Base-by-base conservation (phyloP, 2,888 invertebrate genomes). In the Pelosia muscerda region DNA sequence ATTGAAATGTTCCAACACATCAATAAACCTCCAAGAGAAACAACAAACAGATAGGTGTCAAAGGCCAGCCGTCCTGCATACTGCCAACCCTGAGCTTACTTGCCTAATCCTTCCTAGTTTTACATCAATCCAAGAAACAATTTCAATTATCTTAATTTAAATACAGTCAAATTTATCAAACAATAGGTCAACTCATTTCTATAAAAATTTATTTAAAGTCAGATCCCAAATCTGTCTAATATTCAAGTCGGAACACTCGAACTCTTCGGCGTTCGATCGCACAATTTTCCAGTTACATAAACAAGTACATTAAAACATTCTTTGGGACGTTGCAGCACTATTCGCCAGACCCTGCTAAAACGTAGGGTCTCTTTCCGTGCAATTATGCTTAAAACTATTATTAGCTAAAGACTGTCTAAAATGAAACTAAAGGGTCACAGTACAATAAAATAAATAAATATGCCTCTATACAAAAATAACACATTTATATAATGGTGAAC, bases 391-490 rank as follows among this genome's bases (percentile, higher is more conserved):
- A 92, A 70, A 77, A 81, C 92, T 92, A 94, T 81, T 90, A 92
- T 92, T 93, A 79, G 87, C 94, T 94, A 94, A 63, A 87, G 84
- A 87, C 85, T 86, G 86, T 85, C 90, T 90, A 90, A 83, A 84
- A 88, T 86, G 85, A 82, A 87, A 92, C 90, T 92, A 92, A 92
- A 89, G 82, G 49, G 82, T 90, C 89, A 87, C 88, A 83, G 82
- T 88, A 88, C 82, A 85, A 86, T 84, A 88, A 89, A 94, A 94
- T 93, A 94, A 94, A 94, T 94, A 94, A 92, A 93, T 94, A 93
- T 92, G 91, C 90, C 88, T 93, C 92, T 94, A 93, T 94, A 94
- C 90, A 94, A 93, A 93, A 94, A 93, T 92, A 93, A 93, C 88
- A 88, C 89, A 90, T 91, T 90, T 90, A 88, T 86, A 80, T 89